Conservation (phyloP, 2,113 vertebrate genomes). For the Strigops habroptila region DNA sequence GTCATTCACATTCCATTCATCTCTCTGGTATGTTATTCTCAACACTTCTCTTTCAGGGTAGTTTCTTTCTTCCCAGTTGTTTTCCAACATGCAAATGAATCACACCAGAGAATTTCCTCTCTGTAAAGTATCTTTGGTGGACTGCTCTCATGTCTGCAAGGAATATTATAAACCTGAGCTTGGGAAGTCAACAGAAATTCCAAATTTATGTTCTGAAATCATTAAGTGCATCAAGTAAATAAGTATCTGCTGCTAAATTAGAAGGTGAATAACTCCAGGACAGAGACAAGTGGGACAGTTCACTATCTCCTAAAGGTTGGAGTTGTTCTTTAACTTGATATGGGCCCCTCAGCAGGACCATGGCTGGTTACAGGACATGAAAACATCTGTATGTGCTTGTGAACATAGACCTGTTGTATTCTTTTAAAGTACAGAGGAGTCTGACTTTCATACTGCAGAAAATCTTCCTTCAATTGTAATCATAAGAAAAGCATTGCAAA, state of each 20-base stretch:
- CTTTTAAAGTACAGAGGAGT: not conserved
- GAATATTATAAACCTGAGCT: not conserved
- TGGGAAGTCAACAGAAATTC: not conserved
- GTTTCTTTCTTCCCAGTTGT: conserved; percentile 25
- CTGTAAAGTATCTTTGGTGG: not conserved
- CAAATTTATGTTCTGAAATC: not conserved
- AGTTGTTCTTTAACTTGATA: not conserved
- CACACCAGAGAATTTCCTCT: not conserved
- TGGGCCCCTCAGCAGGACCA: not conserved
- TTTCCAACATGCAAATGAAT: conserved; percentile 21
- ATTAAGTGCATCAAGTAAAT: not conserved
- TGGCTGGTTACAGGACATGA: not conserved
- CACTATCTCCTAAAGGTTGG: not conserved
- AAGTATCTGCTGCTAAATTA: not conserved
- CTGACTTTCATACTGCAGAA: not conserved
- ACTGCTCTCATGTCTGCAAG: not conserved
- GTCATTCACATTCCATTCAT: not conserved
- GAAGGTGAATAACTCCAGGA: not conserved
- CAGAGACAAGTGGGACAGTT: not conserved
- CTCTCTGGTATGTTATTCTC: not conserved
- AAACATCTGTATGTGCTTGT: not conserved
- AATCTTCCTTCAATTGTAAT: not conserved
- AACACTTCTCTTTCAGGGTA: not conserved
- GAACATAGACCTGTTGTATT: not conserved
- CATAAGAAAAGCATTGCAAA: not conserved